Conservation (phyloP, 2,113 vertebrate species). For the Todiramphus saurophagus region DNA sequence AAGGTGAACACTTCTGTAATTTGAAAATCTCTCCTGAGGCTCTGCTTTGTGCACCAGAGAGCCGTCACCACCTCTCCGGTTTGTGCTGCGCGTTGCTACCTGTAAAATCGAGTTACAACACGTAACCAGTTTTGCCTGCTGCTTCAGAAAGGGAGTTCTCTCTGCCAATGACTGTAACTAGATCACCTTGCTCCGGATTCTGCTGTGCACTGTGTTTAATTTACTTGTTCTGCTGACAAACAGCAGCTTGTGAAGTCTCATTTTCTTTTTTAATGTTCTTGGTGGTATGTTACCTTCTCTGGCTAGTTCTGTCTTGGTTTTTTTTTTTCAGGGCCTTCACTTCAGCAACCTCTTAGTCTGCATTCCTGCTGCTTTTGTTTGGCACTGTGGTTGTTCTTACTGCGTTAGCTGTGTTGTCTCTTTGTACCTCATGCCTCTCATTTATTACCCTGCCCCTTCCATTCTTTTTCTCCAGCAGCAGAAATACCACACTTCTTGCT, state of each 20-base stretch:
- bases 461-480: neutral
- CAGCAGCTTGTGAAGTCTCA: neutral
- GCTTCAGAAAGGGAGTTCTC: neutral
- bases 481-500: neutral
- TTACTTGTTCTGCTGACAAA: neutral
- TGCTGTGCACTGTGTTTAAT: neutral
- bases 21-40: neutral
- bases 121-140: neutral
- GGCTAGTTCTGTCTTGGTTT: neutral
- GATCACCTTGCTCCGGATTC: neutral
- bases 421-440: neutral
- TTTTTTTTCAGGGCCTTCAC: neutral
- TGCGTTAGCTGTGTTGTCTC: neutral
- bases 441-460: neutral
- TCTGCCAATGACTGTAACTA: rapidly evolving
- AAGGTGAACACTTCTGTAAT: neutral
- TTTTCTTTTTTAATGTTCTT: neutral
- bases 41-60: neutral
- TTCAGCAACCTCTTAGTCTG: neutral
- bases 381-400: neutral
- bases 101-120: neutral
- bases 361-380: neutral
- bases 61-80: neutral
- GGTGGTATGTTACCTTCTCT: neutral
- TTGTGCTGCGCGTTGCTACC: neutral